These are phyloP conservation scores for Lithobates sylvaticus DNA, from an alignment of 2,797 vertebrate genomes.

Conservation along the genomic window DNA sequence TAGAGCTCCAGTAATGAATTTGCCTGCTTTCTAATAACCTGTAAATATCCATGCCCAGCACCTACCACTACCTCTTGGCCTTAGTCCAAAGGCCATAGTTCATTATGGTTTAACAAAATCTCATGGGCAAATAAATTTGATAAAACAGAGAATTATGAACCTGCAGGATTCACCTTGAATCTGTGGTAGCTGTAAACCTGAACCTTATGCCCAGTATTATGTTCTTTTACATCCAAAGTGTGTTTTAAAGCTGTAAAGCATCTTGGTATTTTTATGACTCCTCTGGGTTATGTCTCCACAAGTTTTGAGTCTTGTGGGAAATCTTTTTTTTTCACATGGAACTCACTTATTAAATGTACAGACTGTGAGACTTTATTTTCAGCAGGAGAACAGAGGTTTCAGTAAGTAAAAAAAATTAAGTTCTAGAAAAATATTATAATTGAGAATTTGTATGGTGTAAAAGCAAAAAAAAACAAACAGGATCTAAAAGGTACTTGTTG, in stretches of 20 bases:
- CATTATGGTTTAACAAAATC: too few species aligned
- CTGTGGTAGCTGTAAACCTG: too few species aligned
- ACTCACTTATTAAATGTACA: constrained; percentile 74
- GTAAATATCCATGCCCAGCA: too few species aligned
- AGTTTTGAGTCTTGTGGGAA: constrained; percentile 76
- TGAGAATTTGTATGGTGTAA: constrained; percentile 69
- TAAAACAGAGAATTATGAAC: too few species aligned
- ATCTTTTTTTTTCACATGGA: constrained; percentile 70
- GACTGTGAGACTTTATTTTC: constrained; percentile 59
- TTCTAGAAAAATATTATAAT: constrained; percentile 71
- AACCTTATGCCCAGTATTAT: not conserved
- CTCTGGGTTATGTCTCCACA: constrained; percentile 63
- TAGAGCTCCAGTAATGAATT: too few species aligned
- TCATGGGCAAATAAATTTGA: too few species aligned
- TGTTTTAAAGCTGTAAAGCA: constrained; percentile 14
- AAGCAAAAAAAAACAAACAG: constrained; percentile 32
- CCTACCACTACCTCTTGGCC: too few species aligned
- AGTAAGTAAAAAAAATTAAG: constrained; percentile 68
- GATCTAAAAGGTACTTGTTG: constrained; percentile 64
- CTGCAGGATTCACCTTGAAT: too few species aligned
- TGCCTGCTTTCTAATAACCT: too few species aligned
- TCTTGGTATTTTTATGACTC: constrained; percentile 60
- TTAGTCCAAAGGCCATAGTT: too few species aligned
- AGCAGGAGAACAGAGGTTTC: constrained; percentile 71
- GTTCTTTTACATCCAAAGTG: not conserved